phyloP scores from a whole-genome alignment of 2,113 vertebrate genomes.

The Vombatus ursinus region DNA sequence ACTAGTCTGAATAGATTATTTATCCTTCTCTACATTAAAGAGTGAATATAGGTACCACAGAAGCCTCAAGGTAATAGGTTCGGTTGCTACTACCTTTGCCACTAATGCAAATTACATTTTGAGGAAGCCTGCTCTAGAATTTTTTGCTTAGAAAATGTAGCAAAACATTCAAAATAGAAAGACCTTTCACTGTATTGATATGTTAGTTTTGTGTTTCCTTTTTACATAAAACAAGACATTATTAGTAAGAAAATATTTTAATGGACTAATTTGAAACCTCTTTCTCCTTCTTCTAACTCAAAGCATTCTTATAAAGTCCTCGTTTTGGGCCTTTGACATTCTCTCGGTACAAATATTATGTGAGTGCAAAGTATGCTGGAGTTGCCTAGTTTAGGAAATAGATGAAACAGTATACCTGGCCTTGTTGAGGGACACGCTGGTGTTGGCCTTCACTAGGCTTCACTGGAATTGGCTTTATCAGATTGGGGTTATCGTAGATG shows the following conservation, averaged over 20 bases:
- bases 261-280: neutral
- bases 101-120: neutral
- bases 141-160: neutral
- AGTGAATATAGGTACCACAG: neutral
- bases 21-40: neutral
- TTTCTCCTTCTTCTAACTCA: neutral
- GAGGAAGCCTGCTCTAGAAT: neutral
- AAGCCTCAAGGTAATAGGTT: neutral
- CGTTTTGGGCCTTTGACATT: neutral
- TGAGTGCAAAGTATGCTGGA: neutral
- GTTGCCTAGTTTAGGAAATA: neutral
- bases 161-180: neutral
- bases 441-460: constrained; percentile 87
- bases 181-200: neutral
- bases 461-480: constrained; percentile 97
- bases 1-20: neutral
- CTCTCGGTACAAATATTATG: neutral
- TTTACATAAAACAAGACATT: neutral
- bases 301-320: neutral
- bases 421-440: constrained; percentile 67
- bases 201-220: neutral
- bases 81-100: neutral
- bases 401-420: constrained; percentile 77
- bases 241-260: constrained; percentile 29
- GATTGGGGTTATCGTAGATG: constrained; percentile 91